Conservation (phyloP, 2,888 invertebrate species). For the Cotesia congregata region DNA sequence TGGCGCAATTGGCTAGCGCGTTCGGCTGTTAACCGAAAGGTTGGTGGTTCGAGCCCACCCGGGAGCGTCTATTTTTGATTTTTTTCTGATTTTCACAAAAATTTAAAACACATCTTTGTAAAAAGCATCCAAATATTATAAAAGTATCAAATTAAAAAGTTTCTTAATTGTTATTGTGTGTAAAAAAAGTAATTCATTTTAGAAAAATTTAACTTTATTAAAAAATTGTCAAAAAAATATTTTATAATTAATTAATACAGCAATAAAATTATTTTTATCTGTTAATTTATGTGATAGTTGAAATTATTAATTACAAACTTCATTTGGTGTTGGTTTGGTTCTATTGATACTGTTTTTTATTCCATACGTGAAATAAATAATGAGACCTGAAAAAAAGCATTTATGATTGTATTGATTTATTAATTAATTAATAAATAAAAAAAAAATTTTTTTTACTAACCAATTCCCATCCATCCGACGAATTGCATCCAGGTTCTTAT, state of each 20-base stretch:
- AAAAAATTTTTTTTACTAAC: slow-evolving; percentile 62
- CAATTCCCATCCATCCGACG: slow-evolving; percentile 83
- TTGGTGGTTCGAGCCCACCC: slow-evolving; percentile 98
- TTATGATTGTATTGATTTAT: not conserved
- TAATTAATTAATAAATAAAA: not conserved
- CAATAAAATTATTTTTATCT: too few species aligned
- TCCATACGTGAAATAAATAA: slow-evolving; percentile 82
- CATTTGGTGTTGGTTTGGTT: not conserved
- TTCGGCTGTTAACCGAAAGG: slow-evolving; percentile 99
- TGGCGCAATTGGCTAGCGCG: slow-evolving; percentile 98
- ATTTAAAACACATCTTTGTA: too few species aligned
- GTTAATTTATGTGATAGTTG: too few species aligned
- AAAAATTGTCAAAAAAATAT: too few species aligned
- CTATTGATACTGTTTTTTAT: slow-evolving; percentile 76
- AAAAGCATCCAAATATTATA: too few species aligned
- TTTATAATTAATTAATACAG: too few species aligned
- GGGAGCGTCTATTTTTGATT: slow-evolving; percentile 78
- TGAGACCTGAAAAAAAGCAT: slow-evolving; percentile 73
- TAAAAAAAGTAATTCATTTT: too few species aligned
- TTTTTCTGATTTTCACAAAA: too few species aligned
- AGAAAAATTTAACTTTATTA: too few species aligned
- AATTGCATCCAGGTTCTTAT: slow-evolving; percentile 87
- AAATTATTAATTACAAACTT: not conserved
- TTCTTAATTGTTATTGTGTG: too few species aligned
- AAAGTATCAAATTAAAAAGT: too few species aligned